Evolutionary conservation across 30 jellyfish, hydroid and myxozoan genomes (phyloP), one percentile per base, ranked within the genome.

Genomic region (Mastigias papua): DNA sequence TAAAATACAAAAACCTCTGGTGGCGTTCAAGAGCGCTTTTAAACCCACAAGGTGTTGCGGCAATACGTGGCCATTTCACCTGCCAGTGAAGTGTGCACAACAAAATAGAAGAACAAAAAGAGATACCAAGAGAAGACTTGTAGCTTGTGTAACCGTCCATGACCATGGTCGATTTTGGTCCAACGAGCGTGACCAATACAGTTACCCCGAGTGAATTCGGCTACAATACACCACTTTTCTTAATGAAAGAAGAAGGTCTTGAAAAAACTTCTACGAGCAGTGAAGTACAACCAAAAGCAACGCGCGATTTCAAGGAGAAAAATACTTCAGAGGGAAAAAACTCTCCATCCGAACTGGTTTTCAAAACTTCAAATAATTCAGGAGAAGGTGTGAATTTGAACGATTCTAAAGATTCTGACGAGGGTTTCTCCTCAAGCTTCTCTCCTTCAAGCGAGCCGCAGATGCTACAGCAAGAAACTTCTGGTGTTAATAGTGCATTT

Each of bases 141-240:
- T 86, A 76, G 91, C 91, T 88, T 88, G 97, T 88, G 97, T 88
- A 88, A 68, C 89, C 89, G 97, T 88, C 97, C 98, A 84, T 91
- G 94, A 82, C 96, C 94, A 96, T 96, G 99, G 99, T 91, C 97
- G 99, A 96, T 86, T 96, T 78, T 92, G 99, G 99, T 80, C 98
- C 98, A 84, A 72, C 98, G 68, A 87, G 97, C 97, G 96, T 86
- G 91, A 96, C 98, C 85, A 89, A 86, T 65, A 96, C 86, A 73
- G 73, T 76, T 48, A 78, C 96, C 74, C 91, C 98, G 48, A 76
- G 94, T 78, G 99, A 96, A 66, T 90, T 90, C 95, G 80, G 90
- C 95, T 90, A 69, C 74, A 83, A 71, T 73, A 68, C 91, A 49
- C 97, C 97, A 30, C 97, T 88, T 33, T 77, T 90, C 88, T 82